phyloP scores from a whole-genome alignment of 2,888 invertebrate genomes.

The Sarcophaga variegata region DNA sequence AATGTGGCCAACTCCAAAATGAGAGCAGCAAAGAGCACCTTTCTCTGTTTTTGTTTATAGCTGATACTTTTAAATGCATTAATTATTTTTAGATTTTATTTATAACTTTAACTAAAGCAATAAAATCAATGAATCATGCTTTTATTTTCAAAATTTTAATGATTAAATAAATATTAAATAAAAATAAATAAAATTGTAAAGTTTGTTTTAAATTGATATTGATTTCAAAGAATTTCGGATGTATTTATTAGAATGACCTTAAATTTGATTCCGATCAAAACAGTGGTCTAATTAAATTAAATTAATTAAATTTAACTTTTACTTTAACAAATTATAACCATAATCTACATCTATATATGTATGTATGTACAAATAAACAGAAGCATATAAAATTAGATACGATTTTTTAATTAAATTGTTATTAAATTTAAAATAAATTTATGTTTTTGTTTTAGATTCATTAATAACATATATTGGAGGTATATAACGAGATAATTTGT shows the following conservation, averaged over 20 bases:
- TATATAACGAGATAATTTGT: background rate
- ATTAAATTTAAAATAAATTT: background rate
- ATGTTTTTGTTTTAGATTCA: background rate
- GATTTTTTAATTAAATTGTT: slow-evolving; percentile 2
- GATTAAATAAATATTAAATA: background rate
- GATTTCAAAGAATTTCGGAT: slow-evolving; percentile 2
- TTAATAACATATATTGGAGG: too few relatives aligned
- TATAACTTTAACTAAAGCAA: background rate
- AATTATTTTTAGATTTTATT: too few relatives aligned
- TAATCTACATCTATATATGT: background rate
- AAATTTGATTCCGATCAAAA: background rate
- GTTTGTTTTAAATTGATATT: background rate
- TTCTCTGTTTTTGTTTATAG: too few relatives aligned
- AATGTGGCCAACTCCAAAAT: too few relatives aligned
- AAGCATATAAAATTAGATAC: background rate
- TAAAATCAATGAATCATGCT: background rate
- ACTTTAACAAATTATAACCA: slow-evolving; percentile 27
- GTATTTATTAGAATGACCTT: slow-evolving; percentile 52
- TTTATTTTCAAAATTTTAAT: background rate
- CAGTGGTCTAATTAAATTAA: background rate
- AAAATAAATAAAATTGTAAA: background rate
- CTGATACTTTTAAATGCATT: too few relatives aligned
- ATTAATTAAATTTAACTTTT: slow-evolving; percentile 25
- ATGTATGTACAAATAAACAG: background rate
- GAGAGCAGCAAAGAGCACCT: too few relatives aligned